Percentiles rank a stretch among this genome's conserved stretches.
Evolutionary conservation across 1,140 invertebrate species (phyloP).

Genomic region (Chrysopa pallens): DNA sequence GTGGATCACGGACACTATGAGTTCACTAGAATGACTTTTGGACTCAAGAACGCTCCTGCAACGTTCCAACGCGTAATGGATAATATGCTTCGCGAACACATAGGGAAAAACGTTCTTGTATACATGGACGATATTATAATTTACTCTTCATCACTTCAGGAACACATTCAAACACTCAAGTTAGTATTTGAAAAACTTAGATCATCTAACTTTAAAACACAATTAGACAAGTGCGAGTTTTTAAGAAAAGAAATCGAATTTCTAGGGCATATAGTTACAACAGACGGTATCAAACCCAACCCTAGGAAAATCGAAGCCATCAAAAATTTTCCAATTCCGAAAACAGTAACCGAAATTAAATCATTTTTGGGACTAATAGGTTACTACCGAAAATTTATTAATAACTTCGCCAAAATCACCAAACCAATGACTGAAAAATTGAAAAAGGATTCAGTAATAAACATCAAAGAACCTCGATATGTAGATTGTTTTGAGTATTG

Average conservation of each 20-base stretch:
- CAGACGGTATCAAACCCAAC: constrained; percentile 19
- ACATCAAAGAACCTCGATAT: constrained; percentile 1
- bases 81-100: constrained; percentile 19
- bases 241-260: constrained; percentile 12
- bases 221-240: constrained; percentile 16
- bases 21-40: constrained; percentile 24
- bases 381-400: constrained; percentile 18
- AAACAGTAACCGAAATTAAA: constrained; percentile 13
- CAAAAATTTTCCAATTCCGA: constrained; percentile 12
- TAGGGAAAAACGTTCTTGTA: constrained; percentile 17
- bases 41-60: constrained; percentile 20
- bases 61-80: constrained; percentile 3
- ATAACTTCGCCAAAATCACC: constrained; percentile 12
- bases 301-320: constrained; percentile 15
- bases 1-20: constrained; percentile 12
- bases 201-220: constrained; percentile 12
- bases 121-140: constrained; percentile 21
- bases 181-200: constrained; percentile 10
- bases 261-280: constrained; percentile 20
- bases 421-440: constrained; percentile 1
- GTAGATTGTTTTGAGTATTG: constrained; percentile 4
- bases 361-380: constrained; percentile 16
- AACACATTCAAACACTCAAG: constrained; percentile 11
- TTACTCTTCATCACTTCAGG: constrained; percentile 9
- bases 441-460: background rate